phyloP scores from a whole-genome alignment of 2,113 vertebrate species.

The Helogale parvula region DNA sequence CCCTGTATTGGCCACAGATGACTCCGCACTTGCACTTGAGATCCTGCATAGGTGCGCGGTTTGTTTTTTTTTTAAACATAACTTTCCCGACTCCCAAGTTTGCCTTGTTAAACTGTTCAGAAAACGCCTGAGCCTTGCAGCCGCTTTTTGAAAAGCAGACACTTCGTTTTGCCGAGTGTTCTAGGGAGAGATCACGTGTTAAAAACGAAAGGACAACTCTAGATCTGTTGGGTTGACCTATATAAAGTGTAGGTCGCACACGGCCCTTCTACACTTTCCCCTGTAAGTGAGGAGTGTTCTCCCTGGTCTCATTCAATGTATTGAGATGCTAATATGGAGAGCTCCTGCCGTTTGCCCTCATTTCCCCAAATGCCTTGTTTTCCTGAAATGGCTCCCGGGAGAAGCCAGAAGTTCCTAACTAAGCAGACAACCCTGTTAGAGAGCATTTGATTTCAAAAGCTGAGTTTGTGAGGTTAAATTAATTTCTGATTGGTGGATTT shows the following conservation, averaged over 20 bases:
- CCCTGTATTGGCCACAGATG: background rate
- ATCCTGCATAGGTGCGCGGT: too few species aligned
- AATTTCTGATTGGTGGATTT: background rate
- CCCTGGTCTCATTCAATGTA: background rate
- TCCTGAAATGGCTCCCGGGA: background rate
- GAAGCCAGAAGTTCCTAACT: background rate
- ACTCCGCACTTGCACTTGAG: accelerated
- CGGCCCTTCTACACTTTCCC: background rate
- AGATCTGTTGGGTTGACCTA: background rate
- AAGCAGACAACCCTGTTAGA: background rate
- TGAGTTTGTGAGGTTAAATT: background rate
- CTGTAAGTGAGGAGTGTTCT: background rate
- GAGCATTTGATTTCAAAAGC: background rate
- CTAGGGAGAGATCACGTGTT: background rate
- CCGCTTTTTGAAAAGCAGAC: background rate
- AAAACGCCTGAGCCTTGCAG: background rate
- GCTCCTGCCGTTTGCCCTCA: background rate
- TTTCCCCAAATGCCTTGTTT: conserved; percentile 31
- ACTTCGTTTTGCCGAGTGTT: background rate
- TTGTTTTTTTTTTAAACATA: background rate
- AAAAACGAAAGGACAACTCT: background rate
- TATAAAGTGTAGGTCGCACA: background rate
- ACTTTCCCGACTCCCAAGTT: background rate
- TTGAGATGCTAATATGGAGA: background rate
- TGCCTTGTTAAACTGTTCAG: background rate